Conservation (phyloP, 2,113 vertebrate genomes). For the Mola mola region DNA sequence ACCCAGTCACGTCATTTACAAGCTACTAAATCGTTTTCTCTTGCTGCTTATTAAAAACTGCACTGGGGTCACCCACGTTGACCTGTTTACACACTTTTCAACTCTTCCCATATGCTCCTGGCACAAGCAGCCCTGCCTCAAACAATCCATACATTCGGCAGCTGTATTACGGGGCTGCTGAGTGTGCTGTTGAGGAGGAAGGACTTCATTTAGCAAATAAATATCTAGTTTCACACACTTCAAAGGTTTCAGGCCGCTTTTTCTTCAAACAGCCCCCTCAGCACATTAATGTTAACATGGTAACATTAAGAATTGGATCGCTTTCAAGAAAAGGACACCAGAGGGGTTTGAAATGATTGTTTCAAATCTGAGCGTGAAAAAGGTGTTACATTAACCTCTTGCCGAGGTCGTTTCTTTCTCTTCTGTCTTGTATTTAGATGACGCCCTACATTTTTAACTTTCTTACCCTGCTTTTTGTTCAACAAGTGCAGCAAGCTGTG, state of each 20-base stretch:
- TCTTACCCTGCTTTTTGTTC: no score
- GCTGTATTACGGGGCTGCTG: no score
- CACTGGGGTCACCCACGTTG: constrained; percentile 44
- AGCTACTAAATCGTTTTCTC: constrained; percentile 62
- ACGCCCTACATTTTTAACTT: no score
- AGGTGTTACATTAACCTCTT: no score
- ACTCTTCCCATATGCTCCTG: constrained; percentile 28
- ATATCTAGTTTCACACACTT: background rate
- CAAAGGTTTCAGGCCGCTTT: background rate
- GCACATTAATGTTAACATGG: no score
- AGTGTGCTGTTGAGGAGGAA: background rate
- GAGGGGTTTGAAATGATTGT: no score
- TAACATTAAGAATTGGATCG: no score
- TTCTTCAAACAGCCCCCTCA: background rate
- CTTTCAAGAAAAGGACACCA: no score
- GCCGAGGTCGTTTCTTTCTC: no score
- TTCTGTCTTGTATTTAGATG: no score
- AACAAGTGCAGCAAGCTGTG: no score
- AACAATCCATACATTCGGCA: background rate
- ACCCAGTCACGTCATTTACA: constrained; percentile 69
- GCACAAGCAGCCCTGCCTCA: constrained; percentile 10
- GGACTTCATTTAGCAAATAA: background rate
- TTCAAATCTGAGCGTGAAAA: no score
- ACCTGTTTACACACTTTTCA: constrained; percentile 35
- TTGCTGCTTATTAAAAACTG: constrained; percentile 62